Percentiles rank a stretch among this genome's conserved stretches.
Conservation (phyloP, 2,888 invertebrate species). For the Diabrotica balteata region DNA sequence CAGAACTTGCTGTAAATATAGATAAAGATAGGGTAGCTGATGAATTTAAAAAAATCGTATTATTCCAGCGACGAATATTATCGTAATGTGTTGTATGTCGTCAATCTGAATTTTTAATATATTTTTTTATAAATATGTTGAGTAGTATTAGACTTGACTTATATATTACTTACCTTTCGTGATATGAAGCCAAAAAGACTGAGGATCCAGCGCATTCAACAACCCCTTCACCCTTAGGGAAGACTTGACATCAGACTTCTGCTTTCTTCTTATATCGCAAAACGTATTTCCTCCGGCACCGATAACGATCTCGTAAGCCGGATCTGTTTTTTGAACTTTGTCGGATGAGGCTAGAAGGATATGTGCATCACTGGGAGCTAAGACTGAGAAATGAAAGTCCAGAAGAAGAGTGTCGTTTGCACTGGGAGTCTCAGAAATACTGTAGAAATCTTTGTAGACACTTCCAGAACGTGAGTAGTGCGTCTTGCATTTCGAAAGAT, state of each 20-base stretch:
- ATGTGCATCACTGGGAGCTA: slow-evolving; percentile 74
- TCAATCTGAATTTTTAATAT: too few species aligned
- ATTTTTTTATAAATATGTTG: too few species aligned
- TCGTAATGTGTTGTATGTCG: too few species aligned
- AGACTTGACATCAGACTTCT: slow-evolving; percentile 66
- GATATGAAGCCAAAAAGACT: slow-evolving; percentile 72
- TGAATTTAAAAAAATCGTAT: too few species aligned
- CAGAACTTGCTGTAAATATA: too few species aligned
- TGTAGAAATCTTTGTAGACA: slow-evolving; percentile 67
- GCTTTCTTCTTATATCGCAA: slow-evolving; percentile 69
- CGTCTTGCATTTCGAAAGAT: slow-evolving; percentile 63
- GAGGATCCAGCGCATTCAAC: slow-evolving; percentile 68
- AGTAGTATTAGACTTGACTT: too few species aligned
- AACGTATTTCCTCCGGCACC: slow-evolving; percentile 77
- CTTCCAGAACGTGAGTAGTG: slow-evolving; percentile 66
- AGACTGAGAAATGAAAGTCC: slow-evolving; percentile 73
- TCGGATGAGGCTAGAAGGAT: slow-evolving; percentile 68
- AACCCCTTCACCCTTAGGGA: slow-evolving; percentile 66
- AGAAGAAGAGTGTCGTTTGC: slow-evolving; percentile 47
- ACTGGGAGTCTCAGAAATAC: slow-evolving; percentile 51
- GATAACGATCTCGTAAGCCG: slow-evolving; percentile 74
- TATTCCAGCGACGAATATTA: too few species aligned
- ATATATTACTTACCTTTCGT: slow-evolving; percentile 62
- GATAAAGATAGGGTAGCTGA: too few species aligned
- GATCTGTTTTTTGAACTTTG: slow-evolving; percentile 60